Evolutionary conservation across 2,797 vertebrate genomes (phyloP), one percentile per base, ranked within the genome.

Genomic region (Psittacula echo): DNA sequence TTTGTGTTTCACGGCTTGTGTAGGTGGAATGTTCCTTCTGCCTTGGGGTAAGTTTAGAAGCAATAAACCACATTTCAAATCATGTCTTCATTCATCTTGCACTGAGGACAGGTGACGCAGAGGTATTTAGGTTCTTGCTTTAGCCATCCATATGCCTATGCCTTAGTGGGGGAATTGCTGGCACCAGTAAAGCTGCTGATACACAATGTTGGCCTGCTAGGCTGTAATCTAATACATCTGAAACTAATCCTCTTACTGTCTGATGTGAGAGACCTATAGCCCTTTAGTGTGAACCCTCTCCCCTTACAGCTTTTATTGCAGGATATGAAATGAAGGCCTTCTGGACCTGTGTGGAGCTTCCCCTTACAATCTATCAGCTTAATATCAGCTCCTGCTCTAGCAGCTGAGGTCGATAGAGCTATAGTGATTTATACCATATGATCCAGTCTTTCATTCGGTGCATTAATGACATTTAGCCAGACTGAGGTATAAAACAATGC

Each of bases 141-240:
- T 32, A 83, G 61, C 65, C 79, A 87, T 96, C 87, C 51, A 34
- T 74, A 44, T 78, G 37, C 23, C 23, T 26, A 60, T 29, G 54
- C 37, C 62, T 93, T 85, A 67, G 81, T 32, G 76, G 79, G 90
- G 78, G 41, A 89, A 75, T 90, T 91, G 87, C 78, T 95, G 87
- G 93, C 85, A 71, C 71, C 76, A 71, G 70, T 89, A 73, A 96
- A 97, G 95, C 44, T 92, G 79, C 97, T 97, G 95, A 96, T 94
- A 77, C 41, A 90, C 92, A 82, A 82, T 91, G 87, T 91, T 71
- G 39, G 85, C 92, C 96, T 96, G 85, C 60, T 94, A 45, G 91
- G 81, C 71, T 97, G 97, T 96, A 97, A 98, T 85, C 76, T 72
- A 97, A 98, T 96, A 92, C 27, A 83, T 89, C 88, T 97, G 94